Conservation (phyloP, 2,797 vertebrate species). For the Busarellus nigricollis region DNA sequence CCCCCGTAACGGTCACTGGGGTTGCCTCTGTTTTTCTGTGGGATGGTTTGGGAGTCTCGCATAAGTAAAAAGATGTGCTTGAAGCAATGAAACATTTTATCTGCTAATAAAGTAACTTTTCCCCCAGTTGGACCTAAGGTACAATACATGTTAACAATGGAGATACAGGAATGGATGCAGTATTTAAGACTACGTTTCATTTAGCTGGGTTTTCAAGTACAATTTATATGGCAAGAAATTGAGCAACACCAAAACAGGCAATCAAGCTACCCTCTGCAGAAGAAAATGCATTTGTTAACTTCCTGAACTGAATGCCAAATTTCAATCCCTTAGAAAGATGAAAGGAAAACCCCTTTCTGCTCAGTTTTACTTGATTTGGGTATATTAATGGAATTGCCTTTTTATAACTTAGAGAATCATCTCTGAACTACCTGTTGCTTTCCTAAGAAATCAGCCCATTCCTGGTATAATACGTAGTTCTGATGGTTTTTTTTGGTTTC, state of each 20-base stretch:
- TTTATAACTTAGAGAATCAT: not conserved
- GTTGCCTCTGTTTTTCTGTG: not conserved
- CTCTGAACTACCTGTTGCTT: not conserved
- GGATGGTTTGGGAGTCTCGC: not conserved
- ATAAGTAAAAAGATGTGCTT: not conserved
- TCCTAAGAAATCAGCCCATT: not conserved
- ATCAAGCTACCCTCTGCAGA: not conserved
- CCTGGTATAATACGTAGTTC: not conserved
- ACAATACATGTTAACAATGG: not conserved
- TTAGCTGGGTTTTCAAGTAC: not conserved
- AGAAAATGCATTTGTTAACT: not conserved
- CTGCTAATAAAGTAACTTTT: not conserved
- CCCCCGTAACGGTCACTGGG: not conserved
- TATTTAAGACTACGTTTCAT: not conserved
- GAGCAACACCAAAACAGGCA: not conserved
- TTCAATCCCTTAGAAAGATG: not conserved
- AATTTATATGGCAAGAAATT: not conserved
- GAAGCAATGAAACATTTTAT: not conserved
- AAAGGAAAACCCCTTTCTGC: not conserved
- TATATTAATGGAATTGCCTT: not conserved
- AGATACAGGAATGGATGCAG: not conserved
- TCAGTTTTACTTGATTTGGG: not conserved
- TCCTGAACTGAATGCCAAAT: not conserved
- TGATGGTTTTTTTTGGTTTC: not conserved
- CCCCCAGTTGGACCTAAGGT: not conserved